Percentiles rank a stretch among this genome's conserved stretches.
phyloP scores from a whole-genome alignment of 1,140 invertebrate genomes.

The Diabrotica undecimpunctata region DNA sequence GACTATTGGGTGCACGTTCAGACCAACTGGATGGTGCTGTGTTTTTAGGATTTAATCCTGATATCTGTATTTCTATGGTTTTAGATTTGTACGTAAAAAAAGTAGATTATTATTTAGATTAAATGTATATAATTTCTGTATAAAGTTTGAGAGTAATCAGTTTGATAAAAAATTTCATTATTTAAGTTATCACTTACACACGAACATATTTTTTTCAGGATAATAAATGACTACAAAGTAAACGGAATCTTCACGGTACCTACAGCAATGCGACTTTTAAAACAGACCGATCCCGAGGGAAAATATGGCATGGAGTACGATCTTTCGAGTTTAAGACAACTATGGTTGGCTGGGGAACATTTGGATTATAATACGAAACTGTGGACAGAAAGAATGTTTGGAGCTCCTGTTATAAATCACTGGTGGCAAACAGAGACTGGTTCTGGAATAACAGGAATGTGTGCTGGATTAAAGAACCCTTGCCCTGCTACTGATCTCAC shows the following conservation, averaged over 20 bases:
- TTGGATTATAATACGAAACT: slow-evolving; percentile 86
- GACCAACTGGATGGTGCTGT: too few species aligned
- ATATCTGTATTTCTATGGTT: too few species aligned
- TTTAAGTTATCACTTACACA: too few species aligned
- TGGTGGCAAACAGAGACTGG: slow-evolving; percentile 98
- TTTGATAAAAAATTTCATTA: too few species aligned
- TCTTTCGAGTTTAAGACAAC: slow-evolving; percentile 66
- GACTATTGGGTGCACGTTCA: too few species aligned
- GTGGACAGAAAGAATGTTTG: slow-evolving; percentile 79
- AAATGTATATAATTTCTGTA: too few species aligned
- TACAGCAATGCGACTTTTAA: slow-evolving; percentile 82
- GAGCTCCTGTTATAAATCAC: slow-evolving; percentile 84
- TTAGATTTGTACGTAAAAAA: too few species aligned
- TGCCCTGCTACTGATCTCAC: slow-evolving; percentile 61
- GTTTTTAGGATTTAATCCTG: too few species aligned
- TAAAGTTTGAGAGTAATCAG: too few species aligned
- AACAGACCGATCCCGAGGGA: slow-evolving; percentile 68
- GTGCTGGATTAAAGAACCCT: slow-evolving; percentile 69
- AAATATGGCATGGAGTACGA: slow-evolving; percentile 65
- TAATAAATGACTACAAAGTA: slow-evolving; percentile 83
- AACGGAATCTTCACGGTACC: slow-evolving; percentile 85
- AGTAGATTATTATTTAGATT: too few species aligned
- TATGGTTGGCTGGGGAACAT: slow-evolving; percentile 91
- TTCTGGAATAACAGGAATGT: slow-evolving; percentile 81
- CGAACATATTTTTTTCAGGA: slow-evolving; percentile 51